These are phyloP conservation scores for Drosophila oshimai DNA, from an alignment of 1,140 invertebrate genomes.

Conservation along the genomic window DNA sequence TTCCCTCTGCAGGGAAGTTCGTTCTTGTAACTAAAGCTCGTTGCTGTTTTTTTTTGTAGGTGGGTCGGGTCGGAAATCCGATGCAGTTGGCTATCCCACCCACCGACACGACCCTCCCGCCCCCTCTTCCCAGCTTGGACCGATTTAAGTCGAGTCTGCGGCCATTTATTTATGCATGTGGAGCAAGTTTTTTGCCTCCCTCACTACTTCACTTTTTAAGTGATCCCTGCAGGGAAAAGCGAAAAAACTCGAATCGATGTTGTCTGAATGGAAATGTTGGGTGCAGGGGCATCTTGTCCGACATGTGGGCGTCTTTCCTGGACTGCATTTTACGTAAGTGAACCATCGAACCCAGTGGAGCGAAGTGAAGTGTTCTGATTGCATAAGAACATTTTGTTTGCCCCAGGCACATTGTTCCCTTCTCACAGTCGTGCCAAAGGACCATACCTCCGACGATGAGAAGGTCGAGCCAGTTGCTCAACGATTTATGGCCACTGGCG, in stretches of 20 bases:
- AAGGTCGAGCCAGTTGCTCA: constrained; percentile 36
- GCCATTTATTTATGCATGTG: constrained; percentile 60
- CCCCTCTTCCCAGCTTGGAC: constrained; percentile 3
- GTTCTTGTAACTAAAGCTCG: constrained; percentile 25
- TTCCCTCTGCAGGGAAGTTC: constrained; percentile 2
- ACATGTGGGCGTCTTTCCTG: constrained; percentile 33
- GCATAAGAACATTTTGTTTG: constrained; percentile 38
- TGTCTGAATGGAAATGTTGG: constrained; percentile 7
- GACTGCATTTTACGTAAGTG: constrained; percentile 40
- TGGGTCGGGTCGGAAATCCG: constrained; percentile 40
- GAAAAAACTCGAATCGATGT: constrained; percentile 25
- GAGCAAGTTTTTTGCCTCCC: constrained; percentile 19
- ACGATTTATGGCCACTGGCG: constrained; percentile 50
- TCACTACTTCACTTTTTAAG: constrained; percentile 37
- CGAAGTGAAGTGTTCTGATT: constrained; percentile 45
- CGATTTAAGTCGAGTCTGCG: constrained; percentile 43
- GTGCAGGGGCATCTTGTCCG: constrained; percentile 2
- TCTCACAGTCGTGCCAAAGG: constrained; percentile 13
- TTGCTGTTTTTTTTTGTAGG: constrained; percentile 6
- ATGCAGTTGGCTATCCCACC: constrained; percentile 22
- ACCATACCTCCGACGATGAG: background rate
- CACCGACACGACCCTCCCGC: background rate
- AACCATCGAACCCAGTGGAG: constrained; percentile 19
- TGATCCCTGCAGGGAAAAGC: constrained; percentile 16
- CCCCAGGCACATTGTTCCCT: constrained; percentile 23